A percentile compares a stretch with the other conserved stretches of the same genome.
These are phyloP conservation scores for Troglohyphantes excavatus DNA, from an alignment of 2,888 invertebrate species.

Conservation along the genomic window DNA sequence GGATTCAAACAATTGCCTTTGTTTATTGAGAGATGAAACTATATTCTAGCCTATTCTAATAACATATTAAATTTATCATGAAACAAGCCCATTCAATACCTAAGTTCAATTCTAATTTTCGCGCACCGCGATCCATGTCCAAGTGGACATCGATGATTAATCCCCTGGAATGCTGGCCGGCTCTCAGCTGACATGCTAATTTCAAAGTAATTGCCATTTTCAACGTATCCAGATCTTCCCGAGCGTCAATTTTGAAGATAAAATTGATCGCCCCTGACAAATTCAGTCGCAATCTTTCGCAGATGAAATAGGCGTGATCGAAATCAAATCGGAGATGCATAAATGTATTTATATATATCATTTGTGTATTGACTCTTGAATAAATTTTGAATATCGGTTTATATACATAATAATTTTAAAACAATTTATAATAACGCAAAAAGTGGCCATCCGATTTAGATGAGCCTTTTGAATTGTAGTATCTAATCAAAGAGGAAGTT, in stretches of 20 bases:
- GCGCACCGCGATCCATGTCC: slow-evolving; percentile 48
- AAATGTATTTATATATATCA: too few species aligned
- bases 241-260: slow-evolving; percentile 63
- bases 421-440: too few species aligned
- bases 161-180: slow-evolving; percentile 24
- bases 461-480: too few species aligned
- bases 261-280: slow-evolving; percentile 60
- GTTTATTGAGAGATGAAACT: too few species aligned
- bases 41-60: too few species aligned
- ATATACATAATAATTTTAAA: too few species aligned
- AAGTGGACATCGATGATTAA: slow-evolving; percentile 46
- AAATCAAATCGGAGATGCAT: slow-evolving; percentile 22
- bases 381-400: too few species aligned
- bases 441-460: too few species aligned
- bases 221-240: slow-evolving; percentile 42
- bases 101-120: slow-evolving; percentile 42
- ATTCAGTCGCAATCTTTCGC: slow-evolving; percentile 3
- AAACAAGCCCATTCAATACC: slow-evolving; percentile 36
- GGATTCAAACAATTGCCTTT: too few species aligned
- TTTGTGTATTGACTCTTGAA: too few species aligned
- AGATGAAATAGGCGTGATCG: background rate
- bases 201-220: slow-evolving; percentile 71
- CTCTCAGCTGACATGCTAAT: slow-evolving; percentile 64
- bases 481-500: too few species aligned
- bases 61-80: slow-evolving; percentile 40